Conservation (phyloP, 1,140 invertebrate genomes). For the Drosophila repleta region DNA sequence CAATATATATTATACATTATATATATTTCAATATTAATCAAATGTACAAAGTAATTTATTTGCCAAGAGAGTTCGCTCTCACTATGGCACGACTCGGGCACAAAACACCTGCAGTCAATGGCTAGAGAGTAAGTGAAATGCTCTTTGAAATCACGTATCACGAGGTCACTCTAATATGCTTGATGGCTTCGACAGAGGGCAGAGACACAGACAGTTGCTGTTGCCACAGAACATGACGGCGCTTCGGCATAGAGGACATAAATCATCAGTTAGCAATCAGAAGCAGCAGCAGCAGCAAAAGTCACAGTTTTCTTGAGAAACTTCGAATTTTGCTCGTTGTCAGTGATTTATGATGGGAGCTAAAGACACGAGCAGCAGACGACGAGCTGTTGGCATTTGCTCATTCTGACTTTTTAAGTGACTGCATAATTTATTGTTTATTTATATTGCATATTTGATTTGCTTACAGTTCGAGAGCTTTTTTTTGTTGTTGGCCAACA, state of each 20-base stretch:
- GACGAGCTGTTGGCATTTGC: constrained; percentile 6
- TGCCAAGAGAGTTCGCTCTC: no score
- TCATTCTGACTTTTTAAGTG: constrained; percentile 30
- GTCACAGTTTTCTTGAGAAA: not conserved
- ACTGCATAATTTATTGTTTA: constrained; percentile 43
- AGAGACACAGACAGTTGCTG: not conserved
- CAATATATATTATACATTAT: no score
- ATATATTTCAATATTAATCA: no score
- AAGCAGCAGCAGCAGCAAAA: constrained; percentile 4
- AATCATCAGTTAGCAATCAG: constrained; percentile 15
- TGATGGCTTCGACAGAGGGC: no score
- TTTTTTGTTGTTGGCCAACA: no score
- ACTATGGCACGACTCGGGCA: no score
- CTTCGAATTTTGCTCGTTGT: not conserved
- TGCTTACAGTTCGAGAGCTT: constrained; percentile 5
- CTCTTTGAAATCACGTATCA: no score
- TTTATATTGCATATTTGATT: constrained; percentile 34
- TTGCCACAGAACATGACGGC: not conserved
- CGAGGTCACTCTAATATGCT: no score
- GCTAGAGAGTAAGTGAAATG: no score
- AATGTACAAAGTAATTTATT: no score
- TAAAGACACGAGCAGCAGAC: not conserved
- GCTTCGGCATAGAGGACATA: constrained; percentile 16
- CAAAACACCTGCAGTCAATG: no score
- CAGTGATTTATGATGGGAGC: constrained; percentile 30